Evolutionary conservation across 2,113 vertebrate species (phyloP).

Genomic region (Lontra canadensis): DNA sequence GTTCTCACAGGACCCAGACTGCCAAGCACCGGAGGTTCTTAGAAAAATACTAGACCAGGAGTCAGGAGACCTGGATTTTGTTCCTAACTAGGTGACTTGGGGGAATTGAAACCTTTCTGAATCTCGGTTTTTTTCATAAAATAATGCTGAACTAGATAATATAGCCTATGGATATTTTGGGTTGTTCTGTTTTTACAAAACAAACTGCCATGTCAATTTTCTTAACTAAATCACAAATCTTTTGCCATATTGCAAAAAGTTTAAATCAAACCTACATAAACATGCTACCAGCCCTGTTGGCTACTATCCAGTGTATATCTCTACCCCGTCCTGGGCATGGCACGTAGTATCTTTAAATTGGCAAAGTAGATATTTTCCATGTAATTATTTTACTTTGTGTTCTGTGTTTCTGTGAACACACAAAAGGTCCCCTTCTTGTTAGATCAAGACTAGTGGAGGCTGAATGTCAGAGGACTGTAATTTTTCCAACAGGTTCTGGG

Average conservation of each 20-base stretch:
- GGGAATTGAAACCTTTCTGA: not conserved
- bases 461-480: not conserved
- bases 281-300: not conserved
- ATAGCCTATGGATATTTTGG: not conserved
- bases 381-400: not conserved
- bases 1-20: not conserved
- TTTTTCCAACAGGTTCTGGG: not conserved
- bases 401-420: not conserved
- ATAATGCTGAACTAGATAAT: not conserved
- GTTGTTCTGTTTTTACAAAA: not conserved
- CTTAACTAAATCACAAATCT: not conserved
- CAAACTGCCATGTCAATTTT: conserved; percentile 10
- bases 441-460: not conserved
- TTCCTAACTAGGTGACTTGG: not conserved
- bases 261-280: not conserved
- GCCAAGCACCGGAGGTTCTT: not conserved
- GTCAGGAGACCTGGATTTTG: not conserved
- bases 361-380: not conserved
- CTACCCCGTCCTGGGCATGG: not conserved
- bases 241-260: not conserved
- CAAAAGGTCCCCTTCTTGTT: not conserved
- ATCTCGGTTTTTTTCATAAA: not conserved
- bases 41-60: not conserved
- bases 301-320: not conserved
- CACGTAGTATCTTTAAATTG: not conserved